These are phyloP conservation scores for Euproctis similis DNA, from an alignment of 2,888 invertebrate genomes.

Conservation along the genomic window DNA sequence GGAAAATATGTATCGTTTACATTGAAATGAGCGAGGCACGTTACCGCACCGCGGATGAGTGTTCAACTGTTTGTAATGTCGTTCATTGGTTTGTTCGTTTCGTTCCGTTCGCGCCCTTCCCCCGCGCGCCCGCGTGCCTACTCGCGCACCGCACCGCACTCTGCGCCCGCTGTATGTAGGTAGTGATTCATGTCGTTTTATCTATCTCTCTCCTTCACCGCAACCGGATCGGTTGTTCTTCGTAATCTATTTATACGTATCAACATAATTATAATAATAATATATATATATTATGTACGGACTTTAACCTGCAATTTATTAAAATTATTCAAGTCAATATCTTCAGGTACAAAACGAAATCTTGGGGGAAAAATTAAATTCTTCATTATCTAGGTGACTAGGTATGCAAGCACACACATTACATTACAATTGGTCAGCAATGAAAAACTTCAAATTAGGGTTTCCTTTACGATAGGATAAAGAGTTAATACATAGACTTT, in stretches of 20 bases:
- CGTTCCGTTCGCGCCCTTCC: conserved; percentile 46
- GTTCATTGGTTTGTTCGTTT: conserved; percentile 61
- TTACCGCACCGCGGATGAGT: conserved; percentile 62
- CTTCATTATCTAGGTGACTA: too few relatives aligned
- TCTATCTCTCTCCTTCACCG: conserved; percentile 74
- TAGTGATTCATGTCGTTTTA: conserved; percentile 76
- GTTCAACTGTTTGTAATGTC: conserved; percentile 71
- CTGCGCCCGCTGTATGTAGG: conserved; percentile 60
- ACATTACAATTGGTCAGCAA: too few relatives aligned
- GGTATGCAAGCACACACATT: too few relatives aligned
- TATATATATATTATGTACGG: too few relatives aligned
- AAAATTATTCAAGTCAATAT: too few relatives aligned
- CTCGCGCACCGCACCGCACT: conserved; percentile 46
- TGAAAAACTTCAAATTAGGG: too few relatives aligned
- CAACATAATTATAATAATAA: too few relatives aligned
- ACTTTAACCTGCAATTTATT: conserved; percentile 49
- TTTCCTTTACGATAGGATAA: too few relatives aligned
- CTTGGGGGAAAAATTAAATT: too few relatives aligned
- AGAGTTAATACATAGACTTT: too few relatives aligned
- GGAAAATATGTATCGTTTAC: conserved; percentile 35
- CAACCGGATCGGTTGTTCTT: conserved; percentile 74
- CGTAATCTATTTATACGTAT: conserved; percentile 73
- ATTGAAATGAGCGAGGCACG: conserved; percentile 46
- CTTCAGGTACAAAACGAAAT: too few relatives aligned
- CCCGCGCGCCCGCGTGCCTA: conserved; percentile 39